Base-by-base conservation (phyloP, 1,140 invertebrate species). In the Drosophila setifemur region DNA sequence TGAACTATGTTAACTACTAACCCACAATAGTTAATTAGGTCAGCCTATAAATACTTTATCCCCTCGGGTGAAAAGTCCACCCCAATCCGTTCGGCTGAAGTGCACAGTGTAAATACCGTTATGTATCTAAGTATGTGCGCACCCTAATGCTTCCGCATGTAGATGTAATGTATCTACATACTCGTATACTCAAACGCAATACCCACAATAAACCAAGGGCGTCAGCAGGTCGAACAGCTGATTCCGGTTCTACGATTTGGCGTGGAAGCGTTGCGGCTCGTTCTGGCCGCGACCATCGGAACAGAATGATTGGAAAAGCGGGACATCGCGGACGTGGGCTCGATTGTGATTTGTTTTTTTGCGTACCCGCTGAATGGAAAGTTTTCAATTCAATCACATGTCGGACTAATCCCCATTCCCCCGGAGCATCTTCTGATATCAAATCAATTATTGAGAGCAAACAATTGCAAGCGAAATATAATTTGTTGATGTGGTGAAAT, bases 141-240 rank as follows among this genome's bases (percentile, higher is more conserved):
- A n/a, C n/a, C n/a, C n/a, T n/a, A n/a, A n/a, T n/a, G n/a, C n/a
- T n/a, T n/a, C n/a, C n/a, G n/a, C n/a, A 39, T 21, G 1, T 21
- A 9, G 0, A 2, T 54, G 2, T 19, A 3, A 48, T 31, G 44
- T 54, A 31, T 48, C 42, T 23, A 29, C n/a, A 14, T 6, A 11
- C 37, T 7, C 18, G 18, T n/a, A n/a, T n/a, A n/a, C n/a, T n/a
- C n/a, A n/a, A 33, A 33, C 25, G 1, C 26, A 6, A 19, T 7
- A 25, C 14, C 61, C 4, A 23, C n/a, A 21, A n/a, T 21, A 6
- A 11, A 8, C 9, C 7, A 16, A 2, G 21, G 16, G 42, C 66
- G 52, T 43, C 63, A 58, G 50, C 43, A 23, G 52, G 11, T 43
- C 43, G 43, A 58, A 58, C 67, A 70, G 67, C 67, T 70, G 67